These are phyloP conservation scores for Eulemur mongoz DNA, from an alignment of 2,797 vertebrate species.

Conservation along the genomic window DNA sequence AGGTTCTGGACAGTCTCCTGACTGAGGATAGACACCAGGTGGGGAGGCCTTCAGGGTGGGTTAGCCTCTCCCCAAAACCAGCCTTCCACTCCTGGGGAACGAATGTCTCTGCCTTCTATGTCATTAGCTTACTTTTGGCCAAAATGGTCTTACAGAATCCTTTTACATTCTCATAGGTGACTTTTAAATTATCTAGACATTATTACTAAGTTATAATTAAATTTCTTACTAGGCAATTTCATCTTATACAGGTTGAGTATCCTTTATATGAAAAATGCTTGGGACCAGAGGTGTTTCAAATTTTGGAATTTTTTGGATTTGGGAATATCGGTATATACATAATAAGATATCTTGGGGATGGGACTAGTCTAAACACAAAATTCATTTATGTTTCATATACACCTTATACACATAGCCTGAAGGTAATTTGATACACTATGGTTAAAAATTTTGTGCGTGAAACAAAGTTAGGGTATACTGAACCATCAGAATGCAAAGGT, in stretches of 20 bases:
- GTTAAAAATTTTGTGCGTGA: neutral
- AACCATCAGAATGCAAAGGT: neutral
- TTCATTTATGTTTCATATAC: neutral
- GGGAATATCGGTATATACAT: neutral
- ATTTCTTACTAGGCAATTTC: neutral
- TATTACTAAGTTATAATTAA: neutral
- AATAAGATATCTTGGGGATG: neutral
- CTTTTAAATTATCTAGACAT: neutral
- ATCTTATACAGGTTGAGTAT: neutral
- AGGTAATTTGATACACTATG: neutral
- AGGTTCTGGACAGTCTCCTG: neutral
- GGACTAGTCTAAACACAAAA: neutral
- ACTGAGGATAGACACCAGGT: neutral
- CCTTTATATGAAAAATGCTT: neutral
- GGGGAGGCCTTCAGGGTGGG: accelerated
- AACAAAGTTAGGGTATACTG: neutral
- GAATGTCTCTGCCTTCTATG: neutral
- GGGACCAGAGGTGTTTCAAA: neutral
- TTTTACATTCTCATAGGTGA: neutral
- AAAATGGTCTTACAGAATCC: neutral
- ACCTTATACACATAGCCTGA: neutral
- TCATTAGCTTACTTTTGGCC: neutral
- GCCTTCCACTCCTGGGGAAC: neutral
- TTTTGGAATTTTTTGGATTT: neutral
- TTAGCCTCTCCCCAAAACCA: neutral